These are phyloP conservation scores for Lycodopsis pacificus DNA, from an alignment of 2,797 vertebrate species.

Conservation along the genomic window DNA sequence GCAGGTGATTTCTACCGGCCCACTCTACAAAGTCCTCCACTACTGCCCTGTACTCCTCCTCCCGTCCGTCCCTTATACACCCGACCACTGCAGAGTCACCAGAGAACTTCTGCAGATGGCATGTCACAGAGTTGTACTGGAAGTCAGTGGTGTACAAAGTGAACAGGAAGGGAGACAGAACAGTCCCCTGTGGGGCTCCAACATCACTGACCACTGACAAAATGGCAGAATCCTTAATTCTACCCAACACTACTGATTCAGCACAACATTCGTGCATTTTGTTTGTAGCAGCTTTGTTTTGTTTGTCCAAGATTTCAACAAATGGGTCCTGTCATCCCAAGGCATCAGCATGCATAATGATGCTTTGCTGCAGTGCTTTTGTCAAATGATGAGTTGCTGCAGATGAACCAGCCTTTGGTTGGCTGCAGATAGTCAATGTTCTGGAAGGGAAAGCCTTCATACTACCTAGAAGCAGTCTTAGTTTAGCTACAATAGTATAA, in stretches of 20 bases:
- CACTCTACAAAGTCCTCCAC: too few relatives aligned
- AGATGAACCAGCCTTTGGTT: constrained; percentile 38
- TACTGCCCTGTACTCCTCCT: too few relatives aligned
- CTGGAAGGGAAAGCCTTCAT: constrained; percentile 31
- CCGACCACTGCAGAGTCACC: too few relatives aligned
- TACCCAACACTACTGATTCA: constrained; percentile 18
- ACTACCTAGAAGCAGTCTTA: constrained; percentile 27
- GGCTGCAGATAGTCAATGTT: constrained; percentile 35
- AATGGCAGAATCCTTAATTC: constrained; percentile 21
- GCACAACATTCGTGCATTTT: constrained; percentile 25
- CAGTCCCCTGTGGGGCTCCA: too few relatives aligned
- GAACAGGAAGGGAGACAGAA: too few relatives aligned
- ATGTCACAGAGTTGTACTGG: too few relatives aligned
- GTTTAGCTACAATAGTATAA: background rate
- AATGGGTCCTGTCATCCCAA: constrained; percentile 42
- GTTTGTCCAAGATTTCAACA: constrained; percentile 44
- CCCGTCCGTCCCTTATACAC: too few relatives aligned
- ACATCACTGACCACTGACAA: too few relatives aligned
- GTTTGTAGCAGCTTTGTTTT: constrained; percentile 44
- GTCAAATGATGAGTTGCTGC: constrained; percentile 26
- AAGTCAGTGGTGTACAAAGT: too few relatives aligned
- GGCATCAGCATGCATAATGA: constrained; percentile 52
- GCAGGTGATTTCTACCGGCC: too few relatives aligned
- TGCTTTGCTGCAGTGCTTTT: constrained; percentile 22
- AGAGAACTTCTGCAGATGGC: too few relatives aligned